A percentile compares a stretch with the other conserved stretches of the same genome.
Evolutionary conservation across 2,113 vertebrate genomes (phyloP).

Genomic region (Sorex fumeus): DNA sequence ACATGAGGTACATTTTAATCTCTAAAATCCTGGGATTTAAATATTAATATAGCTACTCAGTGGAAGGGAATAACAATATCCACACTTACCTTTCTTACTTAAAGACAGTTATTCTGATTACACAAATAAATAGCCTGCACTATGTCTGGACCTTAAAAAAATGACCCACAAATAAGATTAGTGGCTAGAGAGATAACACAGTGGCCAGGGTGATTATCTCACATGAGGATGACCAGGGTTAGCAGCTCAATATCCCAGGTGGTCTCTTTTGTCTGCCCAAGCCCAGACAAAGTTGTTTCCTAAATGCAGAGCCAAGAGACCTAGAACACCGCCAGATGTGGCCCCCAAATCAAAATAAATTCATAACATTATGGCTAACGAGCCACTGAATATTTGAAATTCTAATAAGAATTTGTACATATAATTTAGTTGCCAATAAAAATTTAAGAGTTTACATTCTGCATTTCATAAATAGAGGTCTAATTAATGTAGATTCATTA

Average conservation of each 20-base stretch:
- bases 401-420: conserved; percentile 34
- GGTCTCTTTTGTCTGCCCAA: too few species aligned
- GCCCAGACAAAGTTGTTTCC: too few species aligned
- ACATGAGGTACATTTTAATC: neutral
- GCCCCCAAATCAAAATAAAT: too few species aligned
- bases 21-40: neutral
- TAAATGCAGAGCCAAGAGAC: too few species aligned
- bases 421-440: conserved; percentile 53
- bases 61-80: neutral
- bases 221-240: too few species aligned
- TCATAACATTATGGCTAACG: neutral
- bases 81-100: neutral
- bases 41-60: conserved; percentile 9
- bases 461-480: neutral
- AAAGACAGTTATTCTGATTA: neutral
- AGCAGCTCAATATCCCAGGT: too few species aligned
- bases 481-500: conserved; percentile 58
- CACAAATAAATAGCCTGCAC: neutral
- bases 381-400: conserved; percentile 58
- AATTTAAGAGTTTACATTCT: conserved; percentile 17
- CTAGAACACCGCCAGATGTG: too few species aligned
- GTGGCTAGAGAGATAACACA: too few species aligned
- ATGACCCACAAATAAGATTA: too few species aligned
- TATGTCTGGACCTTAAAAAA: conserved; percentile 4
- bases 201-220: too few species aligned